A percentile compares a stretch with the other conserved stretches of the same genome.
Conservation (phyloP, 37 sponge, comb jelly and placozoan genomes). For the Axinella damicornis region DNA sequence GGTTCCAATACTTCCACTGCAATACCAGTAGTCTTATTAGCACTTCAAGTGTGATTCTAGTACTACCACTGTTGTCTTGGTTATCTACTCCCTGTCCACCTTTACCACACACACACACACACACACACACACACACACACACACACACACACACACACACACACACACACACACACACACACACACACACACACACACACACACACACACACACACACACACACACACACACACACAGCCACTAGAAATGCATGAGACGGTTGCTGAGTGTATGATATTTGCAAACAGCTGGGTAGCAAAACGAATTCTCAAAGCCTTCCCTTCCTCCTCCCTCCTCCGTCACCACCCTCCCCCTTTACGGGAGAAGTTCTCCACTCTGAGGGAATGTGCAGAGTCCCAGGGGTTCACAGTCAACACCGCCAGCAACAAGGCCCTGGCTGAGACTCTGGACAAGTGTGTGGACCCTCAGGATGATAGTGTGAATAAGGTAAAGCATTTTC, state of each 20-base stretch:
- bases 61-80: too few species aligned
- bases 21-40: not conserved
- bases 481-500: too few species aligned
- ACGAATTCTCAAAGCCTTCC: slow-evolving; percentile 47
- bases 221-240: slow-evolving; percentile 22
- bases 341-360: slow-evolving; percentile 27
- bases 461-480: slow-evolving; percentile 57
- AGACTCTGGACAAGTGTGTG: slow-evolving; percentile 57
- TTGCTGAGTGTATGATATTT: slow-evolving; percentile 91
- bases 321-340: slow-evolving; percentile 70
- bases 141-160: too few species aligned
- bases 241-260: slow-evolving; percentile 72
- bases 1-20: not conserved
- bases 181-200: too few species aligned
- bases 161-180: too few species aligned
- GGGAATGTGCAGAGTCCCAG: slow-evolving; percentile 34
- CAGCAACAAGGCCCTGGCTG: slow-evolving; percentile 64
- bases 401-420: slow-evolving; percentile 37
- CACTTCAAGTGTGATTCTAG: not conserved
- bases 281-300: slow-evolving; percentile 87
- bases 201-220: too few species aligned
- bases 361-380: slow-evolving; percentile 29
- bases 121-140: too few species aligned
- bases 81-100: too few species aligned
- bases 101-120: too few species aligned